A percentile compares a stretch with the other conserved stretches of the same genome.
These are phyloP conservation scores for Linyphia triangularis DNA, from an alignment of 2,888 invertebrate species.

Conservation along the genomic window DNA sequence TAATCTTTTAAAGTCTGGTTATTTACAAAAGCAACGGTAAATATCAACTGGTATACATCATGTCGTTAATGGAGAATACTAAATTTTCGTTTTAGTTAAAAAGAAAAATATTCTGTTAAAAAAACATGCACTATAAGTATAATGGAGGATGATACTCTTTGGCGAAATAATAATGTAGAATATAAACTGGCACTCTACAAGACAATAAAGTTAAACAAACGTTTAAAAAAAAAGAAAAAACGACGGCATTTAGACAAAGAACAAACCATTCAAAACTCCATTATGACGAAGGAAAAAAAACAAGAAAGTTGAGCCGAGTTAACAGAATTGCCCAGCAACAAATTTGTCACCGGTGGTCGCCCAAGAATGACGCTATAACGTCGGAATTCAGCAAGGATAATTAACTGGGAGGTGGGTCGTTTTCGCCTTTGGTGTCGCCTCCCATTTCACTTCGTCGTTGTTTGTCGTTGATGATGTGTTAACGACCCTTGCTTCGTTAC, in stretches of 20 bases:
- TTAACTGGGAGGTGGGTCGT: conserved; percentile 32
- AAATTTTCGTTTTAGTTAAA: too few species aligned
- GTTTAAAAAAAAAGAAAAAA: not conserved
- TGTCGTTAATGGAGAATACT: too few species aligned
- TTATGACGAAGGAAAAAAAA: not conserved
- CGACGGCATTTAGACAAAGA: not conserved
- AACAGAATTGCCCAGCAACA: not conserved
- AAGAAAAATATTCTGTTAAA: too few species aligned
- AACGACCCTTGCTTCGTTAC: conserved; percentile 47
- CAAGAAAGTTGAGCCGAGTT: too few species aligned
- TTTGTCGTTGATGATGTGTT: conserved; percentile 56
- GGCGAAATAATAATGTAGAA: too few species aligned
- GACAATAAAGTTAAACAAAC: not conserved
- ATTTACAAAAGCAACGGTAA: too few species aligned
- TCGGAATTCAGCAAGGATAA: conserved; percentile 30
- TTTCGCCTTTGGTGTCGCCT: conserved; percentile 15
- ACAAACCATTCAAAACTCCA: not conserved
- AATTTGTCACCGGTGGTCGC: conserved; percentile 40
- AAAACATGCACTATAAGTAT: too few species aligned
- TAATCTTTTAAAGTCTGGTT: too few species aligned
- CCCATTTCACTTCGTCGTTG: conserved; percentile 14
- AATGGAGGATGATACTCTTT: too few species aligned
- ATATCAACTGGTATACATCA: too few species aligned
- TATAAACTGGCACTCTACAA: not conserved
- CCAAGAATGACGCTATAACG: conserved; percentile 35